Evolutionary conservation across 2,888 invertebrate genomes (phyloP).

Genomic region (Patella caerulea): DNA sequence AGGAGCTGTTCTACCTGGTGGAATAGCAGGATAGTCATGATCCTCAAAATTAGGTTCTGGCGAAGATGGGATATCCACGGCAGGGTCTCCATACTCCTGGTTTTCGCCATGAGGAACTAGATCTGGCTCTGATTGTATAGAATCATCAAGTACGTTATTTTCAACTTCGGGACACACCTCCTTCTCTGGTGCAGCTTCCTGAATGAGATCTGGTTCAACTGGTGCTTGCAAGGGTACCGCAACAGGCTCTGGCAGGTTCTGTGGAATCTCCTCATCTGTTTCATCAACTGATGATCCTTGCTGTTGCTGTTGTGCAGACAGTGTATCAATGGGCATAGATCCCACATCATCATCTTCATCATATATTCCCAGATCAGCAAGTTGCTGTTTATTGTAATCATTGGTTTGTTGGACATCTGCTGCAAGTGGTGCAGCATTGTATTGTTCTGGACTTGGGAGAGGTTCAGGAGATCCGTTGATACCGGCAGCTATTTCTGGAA

Average conservation of each 20-base stretch:
- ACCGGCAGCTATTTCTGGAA: constrained; percentile 14
- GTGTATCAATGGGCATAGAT: constrained; percentile 34
- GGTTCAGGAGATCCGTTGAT: constrained; percentile 8
- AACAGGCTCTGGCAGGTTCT: constrained; percentile 61
- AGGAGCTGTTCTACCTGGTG: constrained; percentile 28
- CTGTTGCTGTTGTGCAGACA: neutral
- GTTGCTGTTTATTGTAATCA: constrained; percentile 36
- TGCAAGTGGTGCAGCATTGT: constrained; percentile 22
- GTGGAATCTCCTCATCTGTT: constrained; percentile 53
- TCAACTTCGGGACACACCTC: constrained; percentile 19
- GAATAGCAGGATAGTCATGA: constrained; percentile 28
- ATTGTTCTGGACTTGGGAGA: constrained; percentile 19
- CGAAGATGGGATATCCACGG: constrained; percentile 32
- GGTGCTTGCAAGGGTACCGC: constrained; percentile 54
- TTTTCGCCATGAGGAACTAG: constrained; percentile 15
- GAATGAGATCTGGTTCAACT: constrained; percentile 25
- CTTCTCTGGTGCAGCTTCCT: constrained; percentile 1
- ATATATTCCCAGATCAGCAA: constrained; percentile 57
- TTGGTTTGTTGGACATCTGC: constrained; percentile 25
- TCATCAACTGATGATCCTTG: constrained; percentile 17
- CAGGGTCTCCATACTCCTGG: constrained; percentile 23
- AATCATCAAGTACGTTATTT: neutral
- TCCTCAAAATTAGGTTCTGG: constrained; percentile 33
- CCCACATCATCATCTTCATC: constrained; percentile 53
- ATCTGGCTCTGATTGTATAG: constrained; percentile 25